phyloP scores from a whole-genome alignment of 2,888 invertebrate genomes.

The Pterostichus madidus region DNA sequence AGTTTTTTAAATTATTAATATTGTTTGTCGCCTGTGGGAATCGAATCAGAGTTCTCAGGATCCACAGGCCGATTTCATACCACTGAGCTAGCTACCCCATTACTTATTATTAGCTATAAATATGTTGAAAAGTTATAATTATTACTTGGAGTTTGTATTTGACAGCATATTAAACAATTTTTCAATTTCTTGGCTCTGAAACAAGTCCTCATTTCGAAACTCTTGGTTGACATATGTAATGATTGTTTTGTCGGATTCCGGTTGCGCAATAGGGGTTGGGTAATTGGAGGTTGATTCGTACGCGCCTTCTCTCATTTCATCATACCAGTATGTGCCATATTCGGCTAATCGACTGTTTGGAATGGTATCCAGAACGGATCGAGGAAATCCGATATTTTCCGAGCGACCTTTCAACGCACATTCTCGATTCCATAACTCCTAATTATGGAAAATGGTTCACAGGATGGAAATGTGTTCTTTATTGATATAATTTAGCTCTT shows the following conservation, averaged over 20 bases:
- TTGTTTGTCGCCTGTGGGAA: no score
- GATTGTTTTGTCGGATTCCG: not conserved
- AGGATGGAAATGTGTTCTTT: slow-evolving; percentile 1
- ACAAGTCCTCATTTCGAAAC: slow-evolving; percentile 41
- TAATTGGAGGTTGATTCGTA: slow-evolving; percentile 70
- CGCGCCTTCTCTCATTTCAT: slow-evolving; percentile 76
- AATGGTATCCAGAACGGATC: slow-evolving; percentile 82
- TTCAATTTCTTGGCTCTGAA: slow-evolving; percentile 53
- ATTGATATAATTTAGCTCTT: not conserved
- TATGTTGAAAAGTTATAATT: not conserved
- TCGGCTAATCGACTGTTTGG: slow-evolving; percentile 82
- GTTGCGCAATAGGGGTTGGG: slow-evolving; percentile 40
- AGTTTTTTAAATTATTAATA: no score
- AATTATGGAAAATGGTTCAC: slow-evolving; percentile 35
- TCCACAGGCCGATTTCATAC: no score
- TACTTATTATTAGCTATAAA: no score
- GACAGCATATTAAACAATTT: slow-evolving; percentile 51
- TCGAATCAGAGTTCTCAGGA: no score
- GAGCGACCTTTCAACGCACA: slow-evolving; percentile 71
- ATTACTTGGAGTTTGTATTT: slow-evolving; percentile 55
- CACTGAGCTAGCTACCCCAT: no score
- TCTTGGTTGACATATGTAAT: slow-evolving; percentile 29
- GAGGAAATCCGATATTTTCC: slow-evolving; percentile 73
- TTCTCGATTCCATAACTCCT: slow-evolving; percentile 73
- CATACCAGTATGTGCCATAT: slow-evolving; percentile 78